phyloP scores from a whole-genome alignment of 1,140 invertebrate species.

The Drosophila guanche region DNA sequence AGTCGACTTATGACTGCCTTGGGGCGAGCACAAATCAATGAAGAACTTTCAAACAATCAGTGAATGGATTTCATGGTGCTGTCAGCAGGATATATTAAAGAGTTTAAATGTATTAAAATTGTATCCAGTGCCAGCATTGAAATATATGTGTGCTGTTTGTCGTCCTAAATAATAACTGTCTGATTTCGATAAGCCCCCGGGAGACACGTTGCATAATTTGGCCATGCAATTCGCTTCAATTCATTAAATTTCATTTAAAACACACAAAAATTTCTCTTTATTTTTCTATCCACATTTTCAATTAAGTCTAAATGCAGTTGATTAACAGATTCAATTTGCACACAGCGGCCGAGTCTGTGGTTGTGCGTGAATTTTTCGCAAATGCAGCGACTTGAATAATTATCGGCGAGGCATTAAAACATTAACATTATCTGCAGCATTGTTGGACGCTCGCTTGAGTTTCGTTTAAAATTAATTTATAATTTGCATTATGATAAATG shows the following conservation, averaged over 20 bases:
- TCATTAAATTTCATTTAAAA: slow-evolving; percentile 49
- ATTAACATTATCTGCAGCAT: slow-evolving; percentile 54
- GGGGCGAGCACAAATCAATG: slow-evolving; percentile 12
- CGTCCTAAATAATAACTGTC: background rate
- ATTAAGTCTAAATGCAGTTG: slow-evolving; percentile 70
- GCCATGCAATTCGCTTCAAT: slow-evolving; percentile 17
- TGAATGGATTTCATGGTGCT: too few species aligned
- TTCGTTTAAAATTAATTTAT: slow-evolving; percentile 62
- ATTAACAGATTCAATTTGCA: slow-evolving; percentile 74
- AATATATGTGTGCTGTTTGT: too few species aligned
- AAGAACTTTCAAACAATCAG: slow-evolving; percentile 1
- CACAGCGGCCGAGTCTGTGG: slow-evolving; percentile 9
- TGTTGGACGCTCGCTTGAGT: slow-evolving; percentile 13
- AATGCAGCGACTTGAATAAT: slow-evolving; percentile 50
- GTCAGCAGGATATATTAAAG: too few species aligned
- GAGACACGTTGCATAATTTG: slow-evolving; percentile 5
- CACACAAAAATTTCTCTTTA: too few species aligned
- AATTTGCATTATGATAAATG: slow-evolving; percentile 75
- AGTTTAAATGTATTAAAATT: too few species aligned
- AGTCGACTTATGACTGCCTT: background rate
- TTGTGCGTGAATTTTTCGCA: slow-evolving; percentile 27
- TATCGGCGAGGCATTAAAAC: slow-evolving; percentile 48
- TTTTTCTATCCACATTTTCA: slow-evolving; percentile 39
- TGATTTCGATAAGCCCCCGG: slow-evolving; percentile 11
- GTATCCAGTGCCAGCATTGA: background rate